Percentiles rank a stretch among this genome's conserved stretches.
Evolutionary conservation across 1,140 invertebrate species (phyloP).

Genomic region (Heliothis subflexa): DNA sequence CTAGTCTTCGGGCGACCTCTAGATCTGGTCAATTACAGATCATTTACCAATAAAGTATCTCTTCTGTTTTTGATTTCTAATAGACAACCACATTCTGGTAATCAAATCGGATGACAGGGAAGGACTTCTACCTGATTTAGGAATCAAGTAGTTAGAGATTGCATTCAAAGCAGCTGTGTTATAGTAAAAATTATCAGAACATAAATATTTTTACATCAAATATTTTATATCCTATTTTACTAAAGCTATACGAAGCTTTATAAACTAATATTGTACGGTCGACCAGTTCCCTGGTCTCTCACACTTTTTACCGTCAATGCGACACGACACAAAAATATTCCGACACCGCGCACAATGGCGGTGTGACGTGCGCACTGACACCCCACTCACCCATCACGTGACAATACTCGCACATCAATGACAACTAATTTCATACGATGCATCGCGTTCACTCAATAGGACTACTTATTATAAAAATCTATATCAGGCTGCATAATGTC

Average conservation of each 20-base stretch:
- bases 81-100: too few species aligned
- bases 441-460: constrained; percentile 67
- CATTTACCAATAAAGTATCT: too few species aligned
- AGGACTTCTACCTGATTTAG: too few species aligned
- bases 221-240: background rate
- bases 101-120: too few species aligned
- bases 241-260: background rate
- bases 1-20: too few species aligned
- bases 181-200: too few species aligned
- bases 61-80: too few species aligned
- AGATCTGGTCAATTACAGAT: too few species aligned
- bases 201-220: background rate
- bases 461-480: constrained; percentile 57
- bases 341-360: constrained; percentile 7
- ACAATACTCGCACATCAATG: constrained; percentile 73
- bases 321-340: constrained; percentile 34
- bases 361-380: constrained; percentile 58
- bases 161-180: too few species aligned
- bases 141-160: too few species aligned
- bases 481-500: constrained; percentile 42
- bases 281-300: constrained; percentile 22
- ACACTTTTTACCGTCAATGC: constrained; percentile 36
- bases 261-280: constrained; percentile 20
- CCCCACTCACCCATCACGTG: constrained; percentile 59
- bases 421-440: constrained; percentile 79